These are phyloP conservation scores for Natator depressus DNA, from an alignment of 2,113 vertebrate genomes.

Conservation along the genomic window DNA sequence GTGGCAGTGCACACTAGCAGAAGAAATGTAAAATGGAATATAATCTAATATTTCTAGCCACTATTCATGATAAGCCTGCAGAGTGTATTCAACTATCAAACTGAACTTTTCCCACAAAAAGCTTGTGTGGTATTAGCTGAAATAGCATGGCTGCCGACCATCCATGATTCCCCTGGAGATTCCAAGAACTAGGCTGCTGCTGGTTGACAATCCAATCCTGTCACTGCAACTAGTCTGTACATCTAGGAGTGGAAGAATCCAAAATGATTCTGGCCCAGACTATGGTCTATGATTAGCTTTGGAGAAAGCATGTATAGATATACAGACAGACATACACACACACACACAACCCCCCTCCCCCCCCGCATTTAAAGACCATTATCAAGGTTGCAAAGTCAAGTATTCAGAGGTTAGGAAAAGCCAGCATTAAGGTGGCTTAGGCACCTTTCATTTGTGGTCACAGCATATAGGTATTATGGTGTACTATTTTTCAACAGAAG, in stretches of 20 bases:
- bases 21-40: background rate
- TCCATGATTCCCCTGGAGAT: background rate
- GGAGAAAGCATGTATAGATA: background rate
- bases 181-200: background rate
- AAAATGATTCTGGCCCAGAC: background rate
- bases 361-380: background rate
- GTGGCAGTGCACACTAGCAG: fast-evolving
- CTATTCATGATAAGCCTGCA: background rate
- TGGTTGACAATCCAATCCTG: slow-evolving; percentile 1
- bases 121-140: background rate
- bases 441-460: background rate
- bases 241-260: background rate
- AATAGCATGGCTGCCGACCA: background rate
- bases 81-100: background rate
- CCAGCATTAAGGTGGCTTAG: background rate
- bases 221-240: background rate
- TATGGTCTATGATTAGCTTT: background rate
- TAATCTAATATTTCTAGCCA: background rate
- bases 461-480: background rate
- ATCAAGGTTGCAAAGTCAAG: background rate
- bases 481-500: background rate
- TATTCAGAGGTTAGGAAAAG: background rate
- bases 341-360: background rate
- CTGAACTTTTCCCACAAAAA: background rate
- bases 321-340: background rate